A percentile compares a stretch with the other conserved stretches of the same genome.
Evolutionary conservation across 2,888 invertebrate genomes (phyloP).

Genomic region (Deilephila porcellus): DNA sequence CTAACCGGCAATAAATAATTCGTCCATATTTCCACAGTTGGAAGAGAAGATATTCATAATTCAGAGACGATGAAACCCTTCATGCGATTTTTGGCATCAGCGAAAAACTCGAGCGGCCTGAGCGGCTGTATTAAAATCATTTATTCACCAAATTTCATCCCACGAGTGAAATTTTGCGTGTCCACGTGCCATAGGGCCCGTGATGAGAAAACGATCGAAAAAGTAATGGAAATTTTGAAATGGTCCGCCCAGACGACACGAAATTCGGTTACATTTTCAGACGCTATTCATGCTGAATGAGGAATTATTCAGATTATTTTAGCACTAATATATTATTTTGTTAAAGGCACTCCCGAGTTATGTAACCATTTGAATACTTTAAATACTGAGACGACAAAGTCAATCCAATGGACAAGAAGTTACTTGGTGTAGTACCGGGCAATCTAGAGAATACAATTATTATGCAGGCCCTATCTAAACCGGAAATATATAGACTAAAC

Average conservation of each 20-base stretch:
- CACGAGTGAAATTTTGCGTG: slow-evolving; percentile 50
- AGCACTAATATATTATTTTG: too few species aligned
- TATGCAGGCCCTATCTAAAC: too few species aligned
- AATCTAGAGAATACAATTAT: too few species aligned
- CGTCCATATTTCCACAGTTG: slow-evolving; percentile 7
- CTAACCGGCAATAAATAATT: not conserved
- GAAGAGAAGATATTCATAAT: slow-evolving; percentile 53
- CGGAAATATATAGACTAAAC: too few species aligned
- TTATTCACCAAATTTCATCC: slow-evolving; percentile 54
- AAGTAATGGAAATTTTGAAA: slow-evolving; percentile 34
- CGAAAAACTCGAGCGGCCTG: slow-evolving; percentile 42
- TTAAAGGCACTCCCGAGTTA: too few species aligned
- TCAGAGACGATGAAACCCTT: slow-evolving; percentile 57
- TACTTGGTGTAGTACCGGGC: too few species aligned
- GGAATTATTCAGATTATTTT: not conserved
- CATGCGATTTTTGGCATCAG: slow-evolving; percentile 43
- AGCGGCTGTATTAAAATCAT: slow-evolving; percentile 53
- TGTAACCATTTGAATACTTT: too few species aligned
- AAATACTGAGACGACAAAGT: too few species aligned
- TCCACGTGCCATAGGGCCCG: slow-evolving; percentile 26
- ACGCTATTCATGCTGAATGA: not conserved
- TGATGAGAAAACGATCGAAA: slow-evolving; percentile 36
- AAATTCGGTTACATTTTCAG: not conserved
- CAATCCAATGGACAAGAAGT: too few species aligned
- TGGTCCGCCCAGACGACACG: not conserved